Conservation (phyloP, 2,113 vertebrate species). For the Chamaetylas fuelleborni region DNA sequence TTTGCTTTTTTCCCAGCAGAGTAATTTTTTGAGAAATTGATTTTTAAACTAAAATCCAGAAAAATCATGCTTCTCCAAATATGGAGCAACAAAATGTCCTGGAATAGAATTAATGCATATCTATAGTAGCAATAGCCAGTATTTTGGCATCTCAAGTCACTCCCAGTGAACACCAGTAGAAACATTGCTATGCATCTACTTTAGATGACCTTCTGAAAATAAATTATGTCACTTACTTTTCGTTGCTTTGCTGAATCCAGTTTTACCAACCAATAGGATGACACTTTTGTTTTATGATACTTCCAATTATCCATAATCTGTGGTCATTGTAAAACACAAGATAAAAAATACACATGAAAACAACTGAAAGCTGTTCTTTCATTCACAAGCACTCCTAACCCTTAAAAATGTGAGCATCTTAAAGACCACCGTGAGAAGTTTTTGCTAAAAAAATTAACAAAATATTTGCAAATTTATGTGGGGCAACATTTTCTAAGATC, state of each 20-base stretch:
- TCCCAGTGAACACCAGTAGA: neutral
- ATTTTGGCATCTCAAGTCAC: neutral
- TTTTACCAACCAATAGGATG: constrained; percentile 95
- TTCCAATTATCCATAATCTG: constrained; percentile 98
- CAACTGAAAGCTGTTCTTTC: neutral
- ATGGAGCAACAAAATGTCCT: neutral
- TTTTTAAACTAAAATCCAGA: neutral
- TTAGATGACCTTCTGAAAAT: neutral
- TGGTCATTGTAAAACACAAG: constrained; percentile 10
- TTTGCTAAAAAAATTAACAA: neutral
- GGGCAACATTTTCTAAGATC: neutral
- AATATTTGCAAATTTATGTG: neutral
- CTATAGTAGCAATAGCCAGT: neutral
- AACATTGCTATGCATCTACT: neutral
- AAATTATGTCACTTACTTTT: constrained; percentile 79
- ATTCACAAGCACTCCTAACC: neutral
- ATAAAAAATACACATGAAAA: neutral
- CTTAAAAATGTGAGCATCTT: neutral
- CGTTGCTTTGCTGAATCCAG: constrained; percentile 93
- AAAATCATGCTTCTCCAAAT: neutral
- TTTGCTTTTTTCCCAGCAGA: neutral
- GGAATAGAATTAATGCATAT: neutral
- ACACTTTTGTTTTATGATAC: constrained; percentile 95
- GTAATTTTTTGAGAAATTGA: neutral
- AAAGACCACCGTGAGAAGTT: neutral